A percentile compares a stretch with the other conserved stretches of the same genome.
phyloP scores from a whole-genome alignment of 2,888 invertebrate species.

The Leucania comma region DNA sequence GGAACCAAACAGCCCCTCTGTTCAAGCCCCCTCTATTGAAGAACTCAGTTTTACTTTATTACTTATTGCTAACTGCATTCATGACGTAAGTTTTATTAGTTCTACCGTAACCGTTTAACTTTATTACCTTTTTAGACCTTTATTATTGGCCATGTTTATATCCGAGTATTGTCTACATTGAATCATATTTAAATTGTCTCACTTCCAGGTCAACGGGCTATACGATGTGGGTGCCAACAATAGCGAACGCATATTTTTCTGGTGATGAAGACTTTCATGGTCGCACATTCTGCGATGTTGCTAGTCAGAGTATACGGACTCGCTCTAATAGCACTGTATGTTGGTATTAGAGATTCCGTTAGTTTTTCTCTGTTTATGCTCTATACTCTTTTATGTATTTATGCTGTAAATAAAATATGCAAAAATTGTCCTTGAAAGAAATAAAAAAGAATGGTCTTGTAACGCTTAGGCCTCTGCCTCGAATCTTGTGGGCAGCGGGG shows the following conservation, averaged over 20 bases:
- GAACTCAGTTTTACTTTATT: constrained; percentile 81
- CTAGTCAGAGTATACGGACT: constrained; percentile 75
- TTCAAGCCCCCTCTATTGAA: constrained; percentile 77
- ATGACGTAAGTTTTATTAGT: constrained; percentile 79
- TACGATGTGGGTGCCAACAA: constrained; percentile 84
- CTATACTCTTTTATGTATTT: neutral
- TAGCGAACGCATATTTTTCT: constrained; percentile 83
- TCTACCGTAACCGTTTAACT: too few species aligned
- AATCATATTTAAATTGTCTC: neutral
- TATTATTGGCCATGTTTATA: neutral
- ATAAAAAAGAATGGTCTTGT: neutral
- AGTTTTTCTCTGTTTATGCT: too few species aligned
- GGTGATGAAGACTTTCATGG: constrained; percentile 71
- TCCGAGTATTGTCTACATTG: neutral
- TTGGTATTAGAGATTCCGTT: neutral
- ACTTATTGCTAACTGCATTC: constrained; percentile 80
- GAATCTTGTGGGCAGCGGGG: too few species aligned
- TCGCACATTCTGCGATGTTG: constrained; percentile 81
- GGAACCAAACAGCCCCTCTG: constrained; percentile 84
- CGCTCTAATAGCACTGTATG: constrained; percentile 69
- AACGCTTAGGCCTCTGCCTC: too few species aligned
- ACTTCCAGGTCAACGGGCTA: constrained; percentile 80
- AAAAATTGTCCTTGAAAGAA: neutral
- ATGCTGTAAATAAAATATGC: neutral
- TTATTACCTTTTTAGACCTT: too few species aligned